Evolutionary conservation across 2,888 invertebrate genomes (phyloP).

Genomic region (Lordiphosa fenestrarum): DNA sequence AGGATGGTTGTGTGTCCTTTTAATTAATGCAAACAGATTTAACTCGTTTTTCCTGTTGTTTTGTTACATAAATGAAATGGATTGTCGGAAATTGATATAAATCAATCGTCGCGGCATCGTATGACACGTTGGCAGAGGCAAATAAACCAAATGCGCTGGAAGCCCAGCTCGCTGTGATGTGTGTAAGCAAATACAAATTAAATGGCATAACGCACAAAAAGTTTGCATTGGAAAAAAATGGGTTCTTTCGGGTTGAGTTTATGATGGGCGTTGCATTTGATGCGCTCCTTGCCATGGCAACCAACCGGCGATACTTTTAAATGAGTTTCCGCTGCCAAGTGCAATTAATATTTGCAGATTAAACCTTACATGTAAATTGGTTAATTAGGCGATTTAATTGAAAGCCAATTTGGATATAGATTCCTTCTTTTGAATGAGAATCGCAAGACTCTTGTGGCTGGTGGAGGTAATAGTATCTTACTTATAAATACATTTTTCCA

Average conservation of each 20-base stretch:
- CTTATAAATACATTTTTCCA: no score
- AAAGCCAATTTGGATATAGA: no score
- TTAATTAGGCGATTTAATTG: no score
- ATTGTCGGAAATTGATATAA: constrained; percentile 71
- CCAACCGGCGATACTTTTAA: constrained; percentile 11
- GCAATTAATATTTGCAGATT: constrained; percentile 38
- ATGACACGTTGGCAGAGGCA: constrained; percentile 3
- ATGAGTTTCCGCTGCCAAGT: background rate
- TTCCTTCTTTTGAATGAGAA: no score
- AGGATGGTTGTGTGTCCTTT: constrained; percentile 39
- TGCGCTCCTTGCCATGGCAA: constrained; percentile 30
- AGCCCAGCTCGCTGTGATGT: constrained; percentile 4
- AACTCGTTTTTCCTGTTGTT: constrained; percentile 45
- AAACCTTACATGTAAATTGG: constrained; percentile 15
- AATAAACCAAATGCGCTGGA: constrained; percentile 5
- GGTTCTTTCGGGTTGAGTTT: constrained; percentile 3
- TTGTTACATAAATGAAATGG: constrained; percentile 65
- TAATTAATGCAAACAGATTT: constrained; percentile 73
- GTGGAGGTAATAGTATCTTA: no score
- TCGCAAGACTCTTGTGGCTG: no score
- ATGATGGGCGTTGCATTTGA: constrained; percentile 21
- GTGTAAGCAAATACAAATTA: constrained; percentile 60
- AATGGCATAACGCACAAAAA: constrained; percentile 46
- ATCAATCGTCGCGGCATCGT: constrained; percentile 50
- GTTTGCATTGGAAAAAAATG: constrained; percentile 9